Conservation (phyloP, 1,140 invertebrate genomes). For the Stegodyphus dumicola region DNA sequence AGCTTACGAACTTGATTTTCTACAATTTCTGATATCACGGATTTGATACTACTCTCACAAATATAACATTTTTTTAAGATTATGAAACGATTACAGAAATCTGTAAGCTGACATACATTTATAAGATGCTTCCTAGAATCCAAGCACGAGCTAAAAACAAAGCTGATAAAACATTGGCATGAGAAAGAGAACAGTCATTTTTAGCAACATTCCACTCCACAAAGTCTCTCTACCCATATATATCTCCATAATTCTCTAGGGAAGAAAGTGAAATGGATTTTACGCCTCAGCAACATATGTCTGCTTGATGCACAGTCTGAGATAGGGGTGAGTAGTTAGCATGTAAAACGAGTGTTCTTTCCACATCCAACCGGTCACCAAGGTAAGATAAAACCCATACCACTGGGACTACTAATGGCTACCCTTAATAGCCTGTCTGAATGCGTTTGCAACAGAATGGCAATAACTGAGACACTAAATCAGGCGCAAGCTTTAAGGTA, state of each 20-base stretch:
- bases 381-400: not conserved
- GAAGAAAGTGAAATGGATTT: not conserved
- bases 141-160: too few species aligned
- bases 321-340: constrained; percentile 4
- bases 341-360: not conserved
- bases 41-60: too few species aligned
- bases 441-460: not conserved
- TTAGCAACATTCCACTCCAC: too few species aligned
- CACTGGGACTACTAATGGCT: not conserved
- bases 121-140: too few species aligned
- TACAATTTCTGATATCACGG: too few species aligned
- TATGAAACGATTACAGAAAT: too few species aligned
- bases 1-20: too few species aligned
- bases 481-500: not conserved
- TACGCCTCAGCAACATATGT: not conserved
- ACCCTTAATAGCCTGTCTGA: not conserved
- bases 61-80: too few species aligned
- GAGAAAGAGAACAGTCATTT: too few species aligned
- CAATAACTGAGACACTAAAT: constrained; percentile 5
- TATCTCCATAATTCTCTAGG: not conserved
- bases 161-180: too few species aligned
- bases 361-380: not conserved
- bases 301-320: not conserved
- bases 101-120: too few species aligned
- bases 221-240: too few species aligned